Conservation (phyloP, 2,888 invertebrate genomes). For the Dione juno region DNA sequence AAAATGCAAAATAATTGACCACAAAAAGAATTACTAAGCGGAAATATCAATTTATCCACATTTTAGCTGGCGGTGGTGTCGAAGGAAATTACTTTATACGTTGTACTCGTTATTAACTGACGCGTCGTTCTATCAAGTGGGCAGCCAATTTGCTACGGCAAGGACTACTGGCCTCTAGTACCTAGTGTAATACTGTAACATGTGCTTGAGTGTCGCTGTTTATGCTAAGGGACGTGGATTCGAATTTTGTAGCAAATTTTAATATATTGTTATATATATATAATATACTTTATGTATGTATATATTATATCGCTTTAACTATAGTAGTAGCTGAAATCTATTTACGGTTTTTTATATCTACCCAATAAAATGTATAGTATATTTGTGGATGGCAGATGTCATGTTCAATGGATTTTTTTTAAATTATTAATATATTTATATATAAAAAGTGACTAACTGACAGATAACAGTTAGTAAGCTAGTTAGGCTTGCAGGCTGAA, state of each 20-base stretch:
- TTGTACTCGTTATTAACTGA: conserved; percentile 31
- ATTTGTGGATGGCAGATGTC: too few relatives aligned
- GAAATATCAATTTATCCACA: conserved; percentile 1
- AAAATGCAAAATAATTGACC: neutral
- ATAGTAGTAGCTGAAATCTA: too few relatives aligned
- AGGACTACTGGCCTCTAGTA: neutral
- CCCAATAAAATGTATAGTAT: too few relatives aligned
- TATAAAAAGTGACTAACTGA: too few relatives aligned
- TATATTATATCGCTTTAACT: too few relatives aligned
- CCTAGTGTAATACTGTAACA: neutral
- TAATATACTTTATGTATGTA: too few relatives aligned
- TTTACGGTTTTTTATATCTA: too few relatives aligned
- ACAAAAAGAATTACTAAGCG: conserved; percentile 1
- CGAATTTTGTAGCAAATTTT: neutral
- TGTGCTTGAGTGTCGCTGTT: neutral
- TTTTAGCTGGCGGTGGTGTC: conserved; percentile 10
- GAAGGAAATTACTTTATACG: conserved; percentile 28
- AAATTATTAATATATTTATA: too few relatives aligned
- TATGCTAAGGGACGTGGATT: neutral
- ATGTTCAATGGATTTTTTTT: too few relatives aligned
- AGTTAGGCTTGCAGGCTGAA: too few relatives aligned
- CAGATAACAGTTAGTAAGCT: too few relatives aligned
- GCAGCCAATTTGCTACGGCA: conserved; percentile 38
- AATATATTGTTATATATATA: too few relatives aligned
- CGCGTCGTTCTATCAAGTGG: conserved; percentile 35